Base-by-base conservation (phyloP, 2,888 invertebrate species). In the Parnassius mnemosyne region DNA sequence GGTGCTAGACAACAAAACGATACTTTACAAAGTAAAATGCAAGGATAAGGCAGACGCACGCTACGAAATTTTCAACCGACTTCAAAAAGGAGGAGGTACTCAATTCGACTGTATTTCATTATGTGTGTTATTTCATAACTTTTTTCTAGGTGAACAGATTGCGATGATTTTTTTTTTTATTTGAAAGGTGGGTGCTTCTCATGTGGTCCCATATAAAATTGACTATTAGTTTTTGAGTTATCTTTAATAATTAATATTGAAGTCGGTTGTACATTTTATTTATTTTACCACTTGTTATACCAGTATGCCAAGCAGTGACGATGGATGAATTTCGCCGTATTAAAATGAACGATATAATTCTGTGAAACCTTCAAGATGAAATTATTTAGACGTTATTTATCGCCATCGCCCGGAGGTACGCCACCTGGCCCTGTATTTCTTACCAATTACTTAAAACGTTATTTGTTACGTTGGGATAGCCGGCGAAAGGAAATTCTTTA, bases 351-450 rank as follows among this genome's bases (percentile, higher is more conserved):
- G 11, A 25, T 10, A 51, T 51, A n/a, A 51, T 51, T 25, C 51
- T 11, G 10, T 9, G 10, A 51, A 51, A 51, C 49, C 16, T 49
- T 49, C 16, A 51, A 61, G 67, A 66, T 67, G 20, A n/a, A 55
- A 44, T 75, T 76, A 76, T 77, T 76, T 72, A 73, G 71, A 69
- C 66, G 69, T 77, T 75, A 80, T 81, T 80, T 81, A 79, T 79
- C 63, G 73, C 64, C 63, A 53, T 60, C 70, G 60, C 65, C 70
- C 68, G 67, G 67, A 71, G 57, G 42, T 43, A 20, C 61, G 64
- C 75, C 80, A 78, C 77, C 80, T 80, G 79, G 79, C 71, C 72
- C 69, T 73, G 73, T 76, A 73, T 77, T 78, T 73, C 75, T 72
- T 69, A 68, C 68, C 75, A 78, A 78, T 78, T 77, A 76, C 72